Base-by-base conservation (phyloP, 2,888 invertebrate genomes). In the Calliphora vomitoria region DNA sequence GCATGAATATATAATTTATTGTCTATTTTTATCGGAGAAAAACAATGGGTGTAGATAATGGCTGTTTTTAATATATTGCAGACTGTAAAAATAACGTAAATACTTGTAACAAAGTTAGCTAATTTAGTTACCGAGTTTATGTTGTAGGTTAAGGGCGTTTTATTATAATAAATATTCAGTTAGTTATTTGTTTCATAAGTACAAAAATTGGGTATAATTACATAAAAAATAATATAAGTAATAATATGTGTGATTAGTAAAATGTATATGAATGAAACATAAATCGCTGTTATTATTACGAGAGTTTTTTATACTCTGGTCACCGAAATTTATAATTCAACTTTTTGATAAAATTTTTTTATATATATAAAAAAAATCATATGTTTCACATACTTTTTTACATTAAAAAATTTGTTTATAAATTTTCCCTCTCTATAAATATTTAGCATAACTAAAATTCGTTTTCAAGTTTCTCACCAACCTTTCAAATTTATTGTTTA, bases 1-100 rank as follows among this genome's bases (percentile, higher is more conserved):
- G 60, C 58, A 80, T 80, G 80, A 80, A 80, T 80, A 62, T 62
- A 44, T 80, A 60, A 80, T 80, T 60, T 71, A 38, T 80, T 62
- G 62, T 20, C 18, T n/a, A 71, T 15, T 20, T 38, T 53, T 66
- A 66, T 38, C 20, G 25, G 11, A 5, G n/a, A 13, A 50, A 50
- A 58, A 58, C 25, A 50, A 58, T 3, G 8, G 13, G 20, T 58
- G 4, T 13, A 50, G 13, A 15, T 3, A n/a, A 50, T 13, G 44
- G 11, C 13, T 44, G 11, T 13, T 50, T 50, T 50, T n/a, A n/a
- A 50, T 50, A n/a, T 50, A 15, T 13, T 50, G 2, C 4, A 50
- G 25, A 25, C 58, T 11, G 13, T 25, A 31, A 31, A 58, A 13
- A 31, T 25, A 25, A 0, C 4, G 25, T 31, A 58, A 58, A 13